Conservation (phyloP, 2,113 vertebrate species). For the Pterocles gutturalis region DNA sequence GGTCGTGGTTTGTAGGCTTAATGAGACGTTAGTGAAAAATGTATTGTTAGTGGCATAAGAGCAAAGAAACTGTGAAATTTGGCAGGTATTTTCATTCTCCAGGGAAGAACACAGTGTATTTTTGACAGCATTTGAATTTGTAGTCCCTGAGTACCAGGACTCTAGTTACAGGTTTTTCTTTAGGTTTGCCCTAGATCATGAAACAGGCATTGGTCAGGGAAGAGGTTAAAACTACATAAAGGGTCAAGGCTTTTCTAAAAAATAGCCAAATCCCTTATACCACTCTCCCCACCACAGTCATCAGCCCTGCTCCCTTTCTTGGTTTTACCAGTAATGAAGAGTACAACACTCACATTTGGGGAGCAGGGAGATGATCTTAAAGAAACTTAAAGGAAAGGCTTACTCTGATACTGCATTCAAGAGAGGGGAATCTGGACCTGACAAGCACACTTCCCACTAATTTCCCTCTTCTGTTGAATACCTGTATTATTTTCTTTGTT, state of each 20-base stretch:
- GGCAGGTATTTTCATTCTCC: not conserved
- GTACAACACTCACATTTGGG: not conserved
- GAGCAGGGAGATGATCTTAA: not conserved
- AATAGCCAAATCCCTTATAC: not conserved
- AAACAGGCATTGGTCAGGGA: not conserved
- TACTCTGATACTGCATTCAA: not conserved
- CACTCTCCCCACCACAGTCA: not conserved
- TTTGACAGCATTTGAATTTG: not conserved
- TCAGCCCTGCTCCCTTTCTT: not conserved
- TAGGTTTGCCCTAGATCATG: not conserved
- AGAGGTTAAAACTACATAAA: not conserved
- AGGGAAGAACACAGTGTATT: not conserved
- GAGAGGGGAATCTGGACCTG: conserved; percentile 7
- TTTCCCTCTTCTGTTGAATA: conserved; percentile 58
- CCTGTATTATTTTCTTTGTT: conserved; percentile 61
- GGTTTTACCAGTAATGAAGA: not conserved
- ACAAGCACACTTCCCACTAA: conserved; percentile 51
- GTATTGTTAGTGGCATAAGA: conserved; percentile 5
- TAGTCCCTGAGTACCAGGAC: not conserved
- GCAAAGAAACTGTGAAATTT: not conserved
- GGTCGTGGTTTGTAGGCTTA: conserved; percentile 41
- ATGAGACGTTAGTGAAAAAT: not conserved
- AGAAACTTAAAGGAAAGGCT: conserved; percentile 26
- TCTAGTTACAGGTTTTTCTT: not conserved
- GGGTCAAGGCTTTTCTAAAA: not conserved